Percentiles rank a stretch among this genome's conserved stretches.
Evolutionary conservation across 1,140 invertebrate genomes (phyloP).

Genomic region (Coelopa frigida): DNA sequence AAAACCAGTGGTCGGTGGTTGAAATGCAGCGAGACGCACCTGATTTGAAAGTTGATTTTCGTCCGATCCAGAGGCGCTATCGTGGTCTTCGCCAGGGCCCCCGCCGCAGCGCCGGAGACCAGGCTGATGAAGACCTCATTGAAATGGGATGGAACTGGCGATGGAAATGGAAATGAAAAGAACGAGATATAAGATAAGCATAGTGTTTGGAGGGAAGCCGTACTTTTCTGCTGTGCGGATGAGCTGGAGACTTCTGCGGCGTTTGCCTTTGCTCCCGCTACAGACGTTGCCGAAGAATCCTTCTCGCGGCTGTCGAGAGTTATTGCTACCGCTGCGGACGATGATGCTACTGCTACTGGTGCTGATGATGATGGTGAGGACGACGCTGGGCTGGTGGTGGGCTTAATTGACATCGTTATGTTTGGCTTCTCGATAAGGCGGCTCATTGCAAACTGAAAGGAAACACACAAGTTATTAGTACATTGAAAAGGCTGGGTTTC

Average conservation of each 20-base stretch:
- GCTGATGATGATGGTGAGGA: too few species aligned
- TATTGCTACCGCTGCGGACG: neutral
- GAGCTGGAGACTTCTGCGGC: too few species aligned
- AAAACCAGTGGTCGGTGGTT: neutral
- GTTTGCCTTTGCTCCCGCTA: too few species aligned
- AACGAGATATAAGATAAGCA: too few species aligned
- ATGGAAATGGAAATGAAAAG: too few species aligned
- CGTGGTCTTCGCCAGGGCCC: conserved; percentile 88
- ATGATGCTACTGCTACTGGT: neutral
- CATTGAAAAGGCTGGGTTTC: neutral
- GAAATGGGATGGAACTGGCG: conserved; percentile 3
- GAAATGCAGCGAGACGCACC: conserved; percentile 45
- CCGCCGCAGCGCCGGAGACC: conserved; percentile 78
- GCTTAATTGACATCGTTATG: conserved; percentile 41
- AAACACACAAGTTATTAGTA: neutral
- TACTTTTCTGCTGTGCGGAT: too few species aligned
- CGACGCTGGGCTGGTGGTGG: too few species aligned
- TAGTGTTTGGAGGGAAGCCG: too few species aligned
- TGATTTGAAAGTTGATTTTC: conserved; percentile 96
- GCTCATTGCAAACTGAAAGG: conserved; percentile 40
- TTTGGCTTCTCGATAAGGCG: conserved; percentile 42
- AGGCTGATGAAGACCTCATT: conserved; percentile 60
- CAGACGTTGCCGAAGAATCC: too few species aligned
- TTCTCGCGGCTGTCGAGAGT: too few species aligned
- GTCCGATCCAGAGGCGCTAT: conserved; percentile 96